Evolutionary conservation across 1,140 invertebrate species (phyloP), one percentile per base, ranked within the genome.

Genomic region (Dinoponera quadriceps): DNA sequence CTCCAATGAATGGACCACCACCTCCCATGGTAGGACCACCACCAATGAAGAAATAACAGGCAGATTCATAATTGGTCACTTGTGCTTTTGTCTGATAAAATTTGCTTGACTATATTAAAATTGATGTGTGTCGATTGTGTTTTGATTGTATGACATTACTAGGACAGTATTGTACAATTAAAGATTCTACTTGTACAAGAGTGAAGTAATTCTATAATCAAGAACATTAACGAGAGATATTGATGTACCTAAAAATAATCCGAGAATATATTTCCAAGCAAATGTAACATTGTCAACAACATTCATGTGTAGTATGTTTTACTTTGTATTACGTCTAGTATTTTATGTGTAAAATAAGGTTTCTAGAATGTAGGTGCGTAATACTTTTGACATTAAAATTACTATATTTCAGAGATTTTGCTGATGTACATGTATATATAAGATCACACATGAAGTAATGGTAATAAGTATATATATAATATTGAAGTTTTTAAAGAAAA

Each of bases 1-100:
- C 95, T n/a, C 95, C 94, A 0, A 95, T 96, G 95, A 96, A 96
- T 91, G 96, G 96, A 89, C 96, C 96, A 44, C 95, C 93, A 48
- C 93, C 93, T 33, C 92, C 93, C 2, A 91, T 92, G 81, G 85
- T 82, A 44, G 92, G 90, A 2, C 92, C 93, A n/a, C 91, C 92
- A 20, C 90, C 95, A 82, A 95, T 96, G 90, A 96, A 95, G 85
- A 96, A 95, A 92, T 95, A 95, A 88, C 75, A 20, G 4, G 16
- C 25, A 25, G 14, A 38, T 0, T 51, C 18, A 49, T 4, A 11
- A 80, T 11, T 59, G 55, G 4, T 44, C 3, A 57, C 0, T 69
- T n/a, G 0, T 44, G 14, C 20, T 77, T 22, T 11, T 20, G 3
- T 69, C 20, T 29, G 18, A 68, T 55, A 20, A 11, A 0, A 74